These are phyloP conservation scores for Aleadryas rufinucha DNA, from an alignment of 2,113 vertebrate species.

Conservation along the genomic window DNA sequence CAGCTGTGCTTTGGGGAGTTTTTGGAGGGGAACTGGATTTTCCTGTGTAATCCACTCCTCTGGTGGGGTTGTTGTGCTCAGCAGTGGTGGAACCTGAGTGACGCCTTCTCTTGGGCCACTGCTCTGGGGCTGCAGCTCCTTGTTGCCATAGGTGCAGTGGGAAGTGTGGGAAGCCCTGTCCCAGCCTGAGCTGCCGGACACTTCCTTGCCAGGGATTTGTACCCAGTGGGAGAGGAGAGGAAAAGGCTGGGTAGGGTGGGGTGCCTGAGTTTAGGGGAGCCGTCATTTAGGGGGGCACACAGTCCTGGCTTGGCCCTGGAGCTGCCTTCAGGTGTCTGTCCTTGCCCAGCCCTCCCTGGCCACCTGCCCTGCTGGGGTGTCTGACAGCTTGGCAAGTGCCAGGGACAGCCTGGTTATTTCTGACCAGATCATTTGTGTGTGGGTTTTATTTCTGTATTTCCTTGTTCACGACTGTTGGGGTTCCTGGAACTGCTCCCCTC, in stretches of 20 bases:
- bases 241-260: neutral
- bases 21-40: neutral
- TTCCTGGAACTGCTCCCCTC: conserved; percentile 25
- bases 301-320: neutral
- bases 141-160: neutral
- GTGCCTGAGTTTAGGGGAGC: rapidly evolving
- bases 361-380: rapidly evolving
- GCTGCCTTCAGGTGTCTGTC: neutral
- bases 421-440: neutral
- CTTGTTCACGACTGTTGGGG: neutral
- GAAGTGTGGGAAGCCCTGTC: neutral
- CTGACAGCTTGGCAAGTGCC: rapidly evolving
- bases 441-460: neutral
- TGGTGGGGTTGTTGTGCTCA: neutral
- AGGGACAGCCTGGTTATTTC: neutral
- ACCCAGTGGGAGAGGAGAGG: neutral
- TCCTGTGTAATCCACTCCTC: neutral
- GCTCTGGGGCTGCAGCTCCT: neutral
- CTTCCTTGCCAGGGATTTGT: neutral
- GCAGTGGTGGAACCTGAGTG: neutral
- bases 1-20: neutral
- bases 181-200: neutral
- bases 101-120: neutral
- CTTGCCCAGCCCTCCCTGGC: rapidly evolving
- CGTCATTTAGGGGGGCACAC: neutral